A percentile compares a stretch with the other conserved stretches of the same genome.
Evolutionary conservation across 2,113 vertebrate species (phyloP).

Genomic region (Athene cunicularia): DNA sequence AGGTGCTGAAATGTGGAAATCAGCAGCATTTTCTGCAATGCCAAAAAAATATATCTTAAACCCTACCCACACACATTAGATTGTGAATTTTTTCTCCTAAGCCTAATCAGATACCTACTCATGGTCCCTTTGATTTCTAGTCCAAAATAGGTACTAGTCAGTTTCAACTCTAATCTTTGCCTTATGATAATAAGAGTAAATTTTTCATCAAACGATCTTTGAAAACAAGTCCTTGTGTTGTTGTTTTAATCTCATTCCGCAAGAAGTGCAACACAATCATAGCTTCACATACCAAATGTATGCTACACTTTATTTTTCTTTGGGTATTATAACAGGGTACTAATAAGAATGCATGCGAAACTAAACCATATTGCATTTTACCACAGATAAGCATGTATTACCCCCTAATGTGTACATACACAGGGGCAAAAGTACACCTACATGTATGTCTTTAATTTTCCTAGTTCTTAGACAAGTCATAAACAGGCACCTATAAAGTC

Average conservation of each 20-base stretch:
- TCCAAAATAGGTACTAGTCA: background rate
- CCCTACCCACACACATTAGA: background rate
- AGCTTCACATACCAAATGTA: background rate
- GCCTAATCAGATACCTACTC: background rate
- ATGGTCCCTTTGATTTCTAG: background rate
- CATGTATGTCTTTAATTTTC: background rate
- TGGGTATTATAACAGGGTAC: background rate
- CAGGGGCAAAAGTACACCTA: background rate
- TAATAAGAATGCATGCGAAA: background rate
- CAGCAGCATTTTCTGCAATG: background rate
- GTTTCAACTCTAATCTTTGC: background rate
- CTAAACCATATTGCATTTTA: background rate
- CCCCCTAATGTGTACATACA: background rate
- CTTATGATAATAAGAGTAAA: background rate
- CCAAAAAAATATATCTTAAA: background rate
- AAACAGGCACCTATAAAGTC: background rate
- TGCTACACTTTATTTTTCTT: background rate
- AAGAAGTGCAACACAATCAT: background rate
- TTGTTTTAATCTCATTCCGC: background rate
- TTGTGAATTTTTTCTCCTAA: background rate
- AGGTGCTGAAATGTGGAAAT: background rate
- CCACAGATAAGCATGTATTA: background rate
- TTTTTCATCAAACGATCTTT: background rate
- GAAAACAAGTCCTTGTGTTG: background rate
- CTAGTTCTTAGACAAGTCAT: background rate